These are phyloP conservation scores for Sebastiscus albofasciatus DNA, from an alignment of 2,797 vertebrate genomes.

Conservation along the genomic window DNA sequence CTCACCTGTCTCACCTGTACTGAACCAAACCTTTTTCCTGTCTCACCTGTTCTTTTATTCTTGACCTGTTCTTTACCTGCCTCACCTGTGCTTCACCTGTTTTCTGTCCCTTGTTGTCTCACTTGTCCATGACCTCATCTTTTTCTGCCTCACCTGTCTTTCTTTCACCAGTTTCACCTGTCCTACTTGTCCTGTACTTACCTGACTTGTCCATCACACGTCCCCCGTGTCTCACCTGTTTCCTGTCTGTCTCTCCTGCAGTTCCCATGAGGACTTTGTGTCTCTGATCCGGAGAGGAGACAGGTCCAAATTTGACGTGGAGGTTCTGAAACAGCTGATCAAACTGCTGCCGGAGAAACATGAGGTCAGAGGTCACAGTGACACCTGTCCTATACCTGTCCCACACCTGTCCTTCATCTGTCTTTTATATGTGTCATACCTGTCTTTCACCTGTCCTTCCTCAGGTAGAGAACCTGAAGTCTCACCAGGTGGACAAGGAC, in stretches of 20 bases:
- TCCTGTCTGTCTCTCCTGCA: constrained; percentile 46
- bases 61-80: too few relatives aligned
- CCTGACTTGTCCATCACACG: background rate
- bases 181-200: background rate
- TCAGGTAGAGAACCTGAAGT: constrained; percentile 88
- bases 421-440: background rate
- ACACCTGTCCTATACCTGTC: background rate
- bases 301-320: constrained; percentile 87
- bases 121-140: too few relatives aligned
- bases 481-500: constrained; percentile 81
- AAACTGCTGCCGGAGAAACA: constrained; percentile 91
- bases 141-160: background rate
- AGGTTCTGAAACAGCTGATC: constrained; percentile 88
- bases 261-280: constrained; percentile 87
- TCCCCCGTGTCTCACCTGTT: background rate
- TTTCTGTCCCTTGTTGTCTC: too few relatives aligned
- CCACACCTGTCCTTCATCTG: background rate
- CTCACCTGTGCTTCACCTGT: too few relatives aligned
- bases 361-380: constrained; percentile 79
- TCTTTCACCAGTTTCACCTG: background rate
- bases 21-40: too few relatives aligned
- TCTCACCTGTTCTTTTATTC: too few relatives aligned
- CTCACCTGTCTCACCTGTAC: background rate
- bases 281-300: constrained; percentile 86
- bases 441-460: background rate